Conservation (phyloP, 2,888 invertebrate genomes). For the Tiphia femorata region DNA sequence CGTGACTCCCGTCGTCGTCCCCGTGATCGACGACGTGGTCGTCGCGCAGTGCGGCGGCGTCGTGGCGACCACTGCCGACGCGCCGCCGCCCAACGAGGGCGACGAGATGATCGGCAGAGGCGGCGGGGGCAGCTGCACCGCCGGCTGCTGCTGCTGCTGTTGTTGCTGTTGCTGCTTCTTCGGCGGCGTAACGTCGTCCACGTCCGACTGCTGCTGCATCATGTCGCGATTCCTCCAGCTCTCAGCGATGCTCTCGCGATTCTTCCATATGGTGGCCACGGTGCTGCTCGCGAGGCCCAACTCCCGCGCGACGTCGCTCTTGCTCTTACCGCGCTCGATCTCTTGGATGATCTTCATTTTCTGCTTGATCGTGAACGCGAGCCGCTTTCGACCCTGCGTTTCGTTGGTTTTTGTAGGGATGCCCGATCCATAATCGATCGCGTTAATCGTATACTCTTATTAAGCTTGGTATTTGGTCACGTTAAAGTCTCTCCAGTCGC, state of each 20-base stretch:
- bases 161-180: constrained; percentile 31
- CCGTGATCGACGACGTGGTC: constrained; percentile 22
- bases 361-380: constrained; percentile 74
- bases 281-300: constrained; percentile 73
- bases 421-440: constrained; percentile 1
- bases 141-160: constrained; percentile 1
- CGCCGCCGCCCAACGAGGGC: constrained; percentile 1
- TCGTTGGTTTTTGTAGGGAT: too few species aligned
- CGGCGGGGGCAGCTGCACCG: not conserved
- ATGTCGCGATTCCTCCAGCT: constrained; percentile 67
- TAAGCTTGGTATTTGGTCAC: not conserved
- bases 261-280: constrained; percentile 74
- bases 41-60: not conserved
- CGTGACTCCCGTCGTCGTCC: constrained; percentile 15
- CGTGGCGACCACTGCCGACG: constrained; percentile 3
- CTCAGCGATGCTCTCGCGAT: constrained; percentile 71
- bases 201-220: constrained; percentile 57
- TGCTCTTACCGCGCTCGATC: constrained; percentile 73
- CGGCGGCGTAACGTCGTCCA: constrained; percentile 47
- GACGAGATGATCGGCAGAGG: constrained; percentile 9
- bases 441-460: not conserved
- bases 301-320: constrained; percentile 73
- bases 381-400: constrained; percentile 73
- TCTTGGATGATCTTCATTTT: constrained; percentile 75
- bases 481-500: too few species aligned